Conservation (phyloP, 2,888 invertebrate genomes). For the Cloeon dipterum region DNA sequence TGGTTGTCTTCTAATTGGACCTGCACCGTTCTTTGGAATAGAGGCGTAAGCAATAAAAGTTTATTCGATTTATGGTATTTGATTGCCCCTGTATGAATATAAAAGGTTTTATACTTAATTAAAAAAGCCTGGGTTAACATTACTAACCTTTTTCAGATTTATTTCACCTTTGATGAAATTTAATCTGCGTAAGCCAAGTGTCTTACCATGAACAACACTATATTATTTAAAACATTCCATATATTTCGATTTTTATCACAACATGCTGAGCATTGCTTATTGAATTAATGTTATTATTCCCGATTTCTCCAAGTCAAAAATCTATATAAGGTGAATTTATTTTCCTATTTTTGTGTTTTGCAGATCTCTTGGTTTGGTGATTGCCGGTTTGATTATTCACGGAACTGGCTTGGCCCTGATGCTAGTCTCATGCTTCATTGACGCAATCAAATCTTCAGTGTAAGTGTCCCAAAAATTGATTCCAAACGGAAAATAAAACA, state of each 20-base stretch:
- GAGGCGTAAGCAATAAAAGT: constrained; percentile 13
- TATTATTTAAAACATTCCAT: neutral
- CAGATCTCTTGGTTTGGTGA: constrained; percentile 14
- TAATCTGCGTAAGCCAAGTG: too few relatives aligned
- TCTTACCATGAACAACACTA: too few relatives aligned
- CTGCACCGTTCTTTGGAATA: constrained; percentile 17
- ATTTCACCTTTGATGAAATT: too few relatives aligned
- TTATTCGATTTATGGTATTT: too few relatives aligned
- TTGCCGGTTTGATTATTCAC: constrained; percentile 18
- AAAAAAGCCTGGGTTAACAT: too few relatives aligned
- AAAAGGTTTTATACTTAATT: too few relatives aligned
- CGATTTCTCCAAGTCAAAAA: too few relatives aligned
- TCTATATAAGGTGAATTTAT: neutral
- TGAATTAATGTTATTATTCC: neutral
- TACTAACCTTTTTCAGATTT: too few relatives aligned
- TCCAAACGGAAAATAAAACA: constrained; percentile 3
- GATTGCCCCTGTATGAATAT: too few relatives aligned
- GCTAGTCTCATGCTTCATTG: constrained; percentile 25
- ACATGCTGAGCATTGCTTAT: accelerated
- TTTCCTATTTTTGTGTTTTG: neutral
- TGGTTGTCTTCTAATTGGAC: constrained; percentile 23
- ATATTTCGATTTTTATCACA: neutral
- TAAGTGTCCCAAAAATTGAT: constrained; percentile 11
- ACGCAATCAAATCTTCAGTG: constrained; percentile 22
- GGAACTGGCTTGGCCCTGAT: constrained; percentile 24